Evolutionary conservation across 2,888 invertebrate genomes (phyloP), one percentile per base, ranked within the genome.

Genomic region (Periphyllus acericola): DNA sequence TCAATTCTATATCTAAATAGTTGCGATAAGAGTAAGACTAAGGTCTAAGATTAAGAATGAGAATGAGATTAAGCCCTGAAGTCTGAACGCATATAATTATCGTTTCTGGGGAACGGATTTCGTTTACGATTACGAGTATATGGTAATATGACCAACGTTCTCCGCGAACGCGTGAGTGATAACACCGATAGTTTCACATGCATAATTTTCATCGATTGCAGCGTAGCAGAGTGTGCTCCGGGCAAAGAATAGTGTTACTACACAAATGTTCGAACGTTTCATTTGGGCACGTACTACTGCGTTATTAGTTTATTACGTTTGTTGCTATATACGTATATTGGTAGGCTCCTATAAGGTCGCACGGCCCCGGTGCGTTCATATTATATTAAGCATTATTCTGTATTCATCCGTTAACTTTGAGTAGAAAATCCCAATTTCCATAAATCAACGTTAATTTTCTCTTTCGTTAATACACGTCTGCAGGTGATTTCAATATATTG

Each of bases 391-490:
- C n/a, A n/a, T n/a, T n/a, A n/a, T n/a, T n/a, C n/a, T n/a, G n/a
- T n/a, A 21, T 74, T 36, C 36, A 36, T 36, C 46, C 46, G 46
- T 46, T 60, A 21, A 60, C 60, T 25, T 74, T 11, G 40, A 66
- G 25, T 29, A 29, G 32, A 66, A 40, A 46, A 52, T 52, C 52
- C 11, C 25, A 14, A 71, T 72, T 71, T 82, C 17, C 46, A 17
- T 82, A 46, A 82, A 74, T n/a, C 36, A 36, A 83, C 29, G 72
- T 34, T 52, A 11, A 40, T 36, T 21, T 82, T 72, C 17, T 72
- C 6, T n/a, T 55, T 83, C 36, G 71, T 25, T 46, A 71, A 71
- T 32, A 25, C 32, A 25, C 34, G 36, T 21, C 6, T 19, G 74
- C 34, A 36, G 0, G 17, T n/a, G n/a, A 34, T 36, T 81, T 55